Percentiles rank a stretch among this genome's conserved stretches.
Conservation (phyloP, 92 coral and sea anemone genomes). For the Epizoanthus stellaris region DNA sequence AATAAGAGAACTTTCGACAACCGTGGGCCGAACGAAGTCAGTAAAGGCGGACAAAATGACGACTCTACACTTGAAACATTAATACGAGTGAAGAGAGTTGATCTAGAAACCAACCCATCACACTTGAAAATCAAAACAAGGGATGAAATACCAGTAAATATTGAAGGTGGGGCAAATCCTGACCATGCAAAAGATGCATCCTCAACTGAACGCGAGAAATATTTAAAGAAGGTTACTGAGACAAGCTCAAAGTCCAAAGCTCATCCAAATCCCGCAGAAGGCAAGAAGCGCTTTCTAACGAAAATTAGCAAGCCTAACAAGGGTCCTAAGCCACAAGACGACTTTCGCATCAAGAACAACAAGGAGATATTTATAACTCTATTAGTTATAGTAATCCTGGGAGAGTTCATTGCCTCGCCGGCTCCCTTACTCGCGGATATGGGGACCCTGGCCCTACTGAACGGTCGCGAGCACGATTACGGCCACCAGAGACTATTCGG, state of each 20-base stretch:
- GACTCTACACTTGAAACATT: background rate
- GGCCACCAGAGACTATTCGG: constrained; percentile 86
- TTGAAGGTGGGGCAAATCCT: background rate
- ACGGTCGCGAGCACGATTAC: constrained; percentile 82
- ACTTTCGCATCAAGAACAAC: constrained; percentile 81
- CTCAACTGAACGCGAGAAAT: constrained; percentile 5
- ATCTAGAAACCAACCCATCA: background rate
- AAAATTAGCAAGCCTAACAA: background rate
- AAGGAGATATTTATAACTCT: constrained; percentile 72
- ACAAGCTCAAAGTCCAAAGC: background rate
- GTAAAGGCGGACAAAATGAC: background rate
- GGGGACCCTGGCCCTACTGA: constrained; percentile 73
- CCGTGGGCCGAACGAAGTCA: background rate
- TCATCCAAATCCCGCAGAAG: background rate
- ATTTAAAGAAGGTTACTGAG: constrained; percentile 3
- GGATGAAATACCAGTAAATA: too few relatives aligned
- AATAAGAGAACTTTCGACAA: background rate
- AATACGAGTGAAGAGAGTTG: background rate
- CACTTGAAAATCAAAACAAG: background rate
- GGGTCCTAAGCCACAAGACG: constrained; percentile 69
- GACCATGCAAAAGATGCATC: constrained; percentile 1
- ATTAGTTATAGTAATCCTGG: constrained; percentile 75
- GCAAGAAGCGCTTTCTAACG: constrained; percentile 16
- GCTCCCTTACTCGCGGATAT: constrained; percentile 90
- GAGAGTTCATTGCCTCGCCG: constrained; percentile 87